These are phyloP conservation scores for Helicoverpa zea DNA, from an alignment of 1,140 invertebrate species.

Conservation along the genomic window DNA sequence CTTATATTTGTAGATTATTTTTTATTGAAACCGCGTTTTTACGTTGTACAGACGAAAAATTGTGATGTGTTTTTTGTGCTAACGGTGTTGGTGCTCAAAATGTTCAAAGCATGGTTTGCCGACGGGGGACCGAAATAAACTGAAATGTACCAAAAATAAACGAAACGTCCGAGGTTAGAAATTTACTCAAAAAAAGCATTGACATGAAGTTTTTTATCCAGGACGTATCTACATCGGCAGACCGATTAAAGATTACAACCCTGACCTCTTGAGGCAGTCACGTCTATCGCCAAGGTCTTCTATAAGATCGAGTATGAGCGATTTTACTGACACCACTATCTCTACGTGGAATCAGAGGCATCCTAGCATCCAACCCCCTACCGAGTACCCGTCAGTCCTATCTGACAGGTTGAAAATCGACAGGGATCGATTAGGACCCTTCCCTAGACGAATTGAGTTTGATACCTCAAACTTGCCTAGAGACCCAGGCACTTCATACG, in stretches of 20 bases:
- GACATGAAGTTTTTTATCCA: conserved; percentile 70
- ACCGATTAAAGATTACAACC: conserved; percentile 83
- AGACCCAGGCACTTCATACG: conserved; percentile 76
- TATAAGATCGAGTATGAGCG: conserved; percentile 81
- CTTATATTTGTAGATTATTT: conserved; percentile 44
- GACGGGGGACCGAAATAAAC: conserved; percentile 77
- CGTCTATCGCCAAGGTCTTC: conserved; percentile 80
- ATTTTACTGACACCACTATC: conserved; percentile 83
- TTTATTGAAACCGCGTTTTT: conserved; percentile 46
- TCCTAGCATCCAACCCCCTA: conserved; percentile 47
- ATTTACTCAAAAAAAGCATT: conserved; percentile 53
- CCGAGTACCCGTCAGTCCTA: conserved; percentile 79
- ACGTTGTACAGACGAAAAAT: conserved; percentile 44
- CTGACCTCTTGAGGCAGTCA: conserved; percentile 74
- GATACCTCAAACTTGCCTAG: conserved; percentile 72
- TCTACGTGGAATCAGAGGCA: conserved; percentile 82
- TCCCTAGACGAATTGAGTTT: conserved; percentile 77
- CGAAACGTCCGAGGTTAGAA: conserved; percentile 23
- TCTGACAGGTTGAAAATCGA: conserved; percentile 78
- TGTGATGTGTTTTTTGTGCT: conserved; percentile 73
- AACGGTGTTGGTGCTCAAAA: conserved; percentile 66
- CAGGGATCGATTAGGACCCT: conserved; percentile 68
- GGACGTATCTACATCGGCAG: conserved; percentile 77
- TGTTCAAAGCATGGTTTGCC: conserved; percentile 63
- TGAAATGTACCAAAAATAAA: conserved; percentile 80